These are phyloP conservation scores for Argyra leucocephala DNA, from an alignment of 2,888 invertebrate species.

Conservation along the genomic window DNA sequence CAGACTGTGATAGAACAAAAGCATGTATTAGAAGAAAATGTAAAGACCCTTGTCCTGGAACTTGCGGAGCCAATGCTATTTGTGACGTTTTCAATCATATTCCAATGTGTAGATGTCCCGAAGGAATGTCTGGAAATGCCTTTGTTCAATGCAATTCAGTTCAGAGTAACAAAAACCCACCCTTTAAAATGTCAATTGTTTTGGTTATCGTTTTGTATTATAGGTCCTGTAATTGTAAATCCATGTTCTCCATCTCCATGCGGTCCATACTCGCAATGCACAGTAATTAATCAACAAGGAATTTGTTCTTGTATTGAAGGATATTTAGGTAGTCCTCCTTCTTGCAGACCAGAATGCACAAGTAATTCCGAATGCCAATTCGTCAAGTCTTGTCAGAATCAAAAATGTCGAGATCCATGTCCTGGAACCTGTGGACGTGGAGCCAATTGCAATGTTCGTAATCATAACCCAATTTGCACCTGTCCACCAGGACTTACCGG, in stretches of 20 bases:
- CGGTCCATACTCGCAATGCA: slow-evolving; percentile 59
- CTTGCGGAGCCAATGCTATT: slow-evolving; percentile 65
- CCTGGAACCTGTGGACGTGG: slow-evolving; percentile 61
- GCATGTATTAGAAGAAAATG: slow-evolving; percentile 68
- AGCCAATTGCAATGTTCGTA: slow-evolving; percentile 58
- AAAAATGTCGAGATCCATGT: slow-evolving; percentile 64
- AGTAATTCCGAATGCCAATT: slow-evolving; percentile 59
- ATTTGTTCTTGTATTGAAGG: slow-evolving; percentile 54
- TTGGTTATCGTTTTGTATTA: too few species aligned
- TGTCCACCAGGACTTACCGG: slow-evolving; percentile 58
- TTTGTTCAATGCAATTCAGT: slow-evolving; percentile 49
- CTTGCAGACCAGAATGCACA: slow-evolving; percentile 61
- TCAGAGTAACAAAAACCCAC: slow-evolving; percentile 32
- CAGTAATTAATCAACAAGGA: slow-evolving; percentile 51
- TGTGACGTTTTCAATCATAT: slow-evolving; percentile 70
- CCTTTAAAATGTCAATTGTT: slow-evolving; percentile 7
- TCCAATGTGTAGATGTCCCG: slow-evolving; percentile 64
- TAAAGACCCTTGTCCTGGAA: slow-evolving; percentile 65
- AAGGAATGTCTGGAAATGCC: slow-evolving; percentile 66
- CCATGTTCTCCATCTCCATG: slow-evolving; percentile 64
- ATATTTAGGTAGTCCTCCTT: slow-evolving; percentile 59
- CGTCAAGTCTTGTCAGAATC: slow-evolving; percentile 57
- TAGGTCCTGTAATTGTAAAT: slow-evolving; percentile 37
- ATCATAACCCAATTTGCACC: slow-evolving; percentile 63
- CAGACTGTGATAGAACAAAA: slow-evolving; percentile 59